Evolutionary conservation across 2,888 invertebrate genomes (phyloP).

Genomic region (Heliconius erato): DNA sequence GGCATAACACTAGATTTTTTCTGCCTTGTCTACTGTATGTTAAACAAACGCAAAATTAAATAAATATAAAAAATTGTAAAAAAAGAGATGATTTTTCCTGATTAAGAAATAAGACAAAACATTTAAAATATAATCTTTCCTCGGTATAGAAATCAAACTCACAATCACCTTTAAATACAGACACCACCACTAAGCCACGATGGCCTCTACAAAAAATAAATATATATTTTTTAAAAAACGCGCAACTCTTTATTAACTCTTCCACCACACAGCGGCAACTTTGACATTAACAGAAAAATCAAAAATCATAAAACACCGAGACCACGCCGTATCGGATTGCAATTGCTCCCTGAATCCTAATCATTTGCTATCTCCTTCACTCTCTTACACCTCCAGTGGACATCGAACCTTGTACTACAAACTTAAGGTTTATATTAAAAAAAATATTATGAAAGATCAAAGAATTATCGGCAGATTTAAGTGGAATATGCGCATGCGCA

Average conservation of each 20-base stretch:
- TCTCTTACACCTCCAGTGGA: constrained; percentile 36
- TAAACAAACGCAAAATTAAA: no score
- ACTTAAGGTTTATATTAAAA: constrained; percentile 10
- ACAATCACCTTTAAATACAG: no score
- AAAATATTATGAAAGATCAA: constrained; percentile 21
- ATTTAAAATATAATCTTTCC: neutral
- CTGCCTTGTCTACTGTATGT: no score
- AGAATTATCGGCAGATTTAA: constrained; percentile 45
- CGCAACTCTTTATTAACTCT: constrained; percentile 47
- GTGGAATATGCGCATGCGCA: constrained; percentile 24
- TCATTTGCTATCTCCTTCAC: constrained; percentile 59
- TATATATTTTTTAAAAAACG: neutral
- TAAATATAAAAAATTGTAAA: neutral
- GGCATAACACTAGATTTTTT: no score
- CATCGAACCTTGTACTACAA: constrained; percentile 33
- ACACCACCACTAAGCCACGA: no score
- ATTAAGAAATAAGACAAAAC: no score
- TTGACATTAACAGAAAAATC: constrained; percentile 84
- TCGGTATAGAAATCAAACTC: neutral
- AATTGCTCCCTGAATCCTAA: constrained; percentile 80
- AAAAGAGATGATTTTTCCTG: neutral
- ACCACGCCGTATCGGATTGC: constrained; percentile 76
- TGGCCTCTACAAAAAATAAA: neutral
- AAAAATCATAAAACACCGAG: constrained; percentile 82
- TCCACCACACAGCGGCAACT: constrained; percentile 73